phyloP scores from a whole-genome alignment of 2,888 invertebrate species.

The Axea sp. region DNA sequence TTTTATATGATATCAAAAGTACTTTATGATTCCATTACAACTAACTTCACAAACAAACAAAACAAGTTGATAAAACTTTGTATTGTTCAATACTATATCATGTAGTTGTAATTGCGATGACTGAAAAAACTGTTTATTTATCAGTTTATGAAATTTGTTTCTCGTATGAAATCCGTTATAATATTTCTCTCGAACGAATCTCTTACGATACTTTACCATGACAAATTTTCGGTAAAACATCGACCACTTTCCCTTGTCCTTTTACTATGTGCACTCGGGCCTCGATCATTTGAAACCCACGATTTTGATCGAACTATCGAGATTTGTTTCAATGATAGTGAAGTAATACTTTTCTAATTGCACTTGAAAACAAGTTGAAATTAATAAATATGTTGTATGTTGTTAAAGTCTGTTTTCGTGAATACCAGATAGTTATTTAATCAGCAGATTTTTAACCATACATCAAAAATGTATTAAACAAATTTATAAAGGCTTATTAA shows the following conservation, averaged over 20 bases:
- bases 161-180: constrained; percentile 7
- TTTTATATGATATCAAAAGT: constrained; percentile 57
- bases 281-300: constrained; percentile 33
- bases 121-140: constrained; percentile 38
- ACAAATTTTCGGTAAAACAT: constrained; percentile 2
- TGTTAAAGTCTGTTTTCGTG: too few species aligned
- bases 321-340: constrained; percentile 19
- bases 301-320: constrained; percentile 37
- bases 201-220: background rate
- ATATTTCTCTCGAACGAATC: background rate
- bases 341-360: constrained; percentile 11
- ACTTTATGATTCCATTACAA: constrained; percentile 46
- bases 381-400: too few species aligned
- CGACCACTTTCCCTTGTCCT: constrained; percentile 8
- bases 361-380: too few species aligned
- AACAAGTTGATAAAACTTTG: constrained; percentile 47
- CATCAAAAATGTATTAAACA: too few species aligned
- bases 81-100: constrained; percentile 49
- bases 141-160: constrained; percentile 8
- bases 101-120: constrained; percentile 40
- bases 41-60: constrained; percentile 38
- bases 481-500: too few species aligned
- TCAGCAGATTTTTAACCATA: too few species aligned
- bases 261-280: constrained; percentile 35
- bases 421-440: too few species aligned